A percentile compares a stretch with the other conserved stretches of the same genome.
Conservation (phyloP, 2,888 invertebrate species). For the Escarpia spicata region DNA sequence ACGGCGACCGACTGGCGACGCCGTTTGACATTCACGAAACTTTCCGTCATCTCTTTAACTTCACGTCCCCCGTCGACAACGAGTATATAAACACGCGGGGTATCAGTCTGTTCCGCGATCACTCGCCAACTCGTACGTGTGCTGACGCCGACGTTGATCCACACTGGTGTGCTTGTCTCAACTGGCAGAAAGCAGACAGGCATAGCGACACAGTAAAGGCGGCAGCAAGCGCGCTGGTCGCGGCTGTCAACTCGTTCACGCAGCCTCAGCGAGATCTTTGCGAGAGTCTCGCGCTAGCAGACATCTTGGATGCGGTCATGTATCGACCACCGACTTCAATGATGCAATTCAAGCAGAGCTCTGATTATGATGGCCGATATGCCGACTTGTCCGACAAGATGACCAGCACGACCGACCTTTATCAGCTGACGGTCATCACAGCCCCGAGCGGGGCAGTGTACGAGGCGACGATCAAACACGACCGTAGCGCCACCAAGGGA, state of each 20-base stretch:
- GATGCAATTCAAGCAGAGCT: constrained; percentile 77
- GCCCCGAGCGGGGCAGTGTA: constrained; percentile 20
- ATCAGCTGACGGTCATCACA: constrained; percentile 54
- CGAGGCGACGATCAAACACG: constrained; percentile 25
- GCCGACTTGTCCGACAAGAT: constrained; percentile 79
- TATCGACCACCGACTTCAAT: constrained; percentile 64
- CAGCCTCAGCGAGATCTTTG: constrained; percentile 30
- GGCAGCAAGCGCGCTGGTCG: constrained; percentile 33
- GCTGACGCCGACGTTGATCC: constrained; percentile 89
- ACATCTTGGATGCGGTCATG: constrained; percentile 35
- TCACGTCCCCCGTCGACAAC: constrained; percentile 50
- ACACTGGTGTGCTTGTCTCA: constrained; percentile 94
- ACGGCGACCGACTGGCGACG: constrained; percentile 78
- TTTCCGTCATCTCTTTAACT: constrained; percentile 75
- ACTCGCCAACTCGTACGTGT: constrained; percentile 80
- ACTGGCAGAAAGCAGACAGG: constrained; percentile 76
- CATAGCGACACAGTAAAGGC: constrained; percentile 57
- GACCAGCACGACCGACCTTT: constrained; percentile 72
- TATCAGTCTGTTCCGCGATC: constrained; percentile 57
- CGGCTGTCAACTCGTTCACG: constrained; percentile 36
- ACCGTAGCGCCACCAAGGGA: background rate
- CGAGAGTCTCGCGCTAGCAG: constrained; percentile 27
- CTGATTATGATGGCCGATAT: constrained; percentile 85
- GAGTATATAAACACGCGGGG: constrained; percentile 37
- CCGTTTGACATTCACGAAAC: constrained; percentile 91